A percentile compares a stretch with the other conserved stretches of the same genome.
Evolutionary conservation across 2,888 invertebrate species (phyloP).

Genomic region (Dryobota labecula): DNA sequence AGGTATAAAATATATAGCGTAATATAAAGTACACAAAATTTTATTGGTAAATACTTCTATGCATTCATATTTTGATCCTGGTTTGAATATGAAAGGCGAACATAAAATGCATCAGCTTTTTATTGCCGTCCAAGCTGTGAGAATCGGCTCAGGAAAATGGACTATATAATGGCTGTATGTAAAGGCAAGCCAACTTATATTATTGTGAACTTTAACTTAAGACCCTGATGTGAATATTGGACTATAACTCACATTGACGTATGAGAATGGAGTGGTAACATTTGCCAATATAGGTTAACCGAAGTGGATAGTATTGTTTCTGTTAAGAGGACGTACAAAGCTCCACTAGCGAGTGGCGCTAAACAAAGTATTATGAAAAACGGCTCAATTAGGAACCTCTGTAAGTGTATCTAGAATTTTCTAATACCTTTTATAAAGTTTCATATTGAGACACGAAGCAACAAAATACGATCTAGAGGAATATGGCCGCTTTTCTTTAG

Average conservation of each 20-base stretch:
- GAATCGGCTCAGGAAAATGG: constrained; percentile 48
- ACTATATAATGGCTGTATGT: constrained; percentile 44
- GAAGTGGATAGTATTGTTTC: not conserved
- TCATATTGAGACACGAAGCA: too few species aligned
- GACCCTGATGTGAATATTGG: constrained; percentile 30
- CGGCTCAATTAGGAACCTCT: too few species aligned
- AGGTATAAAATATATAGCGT: constrained; percentile 34
- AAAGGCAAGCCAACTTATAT: constrained; percentile 25
- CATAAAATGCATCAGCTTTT: constrained; percentile 60
- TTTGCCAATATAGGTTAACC: constrained; percentile 5
- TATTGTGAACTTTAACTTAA: constrained; percentile 45
- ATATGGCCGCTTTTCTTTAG: too few species aligned
- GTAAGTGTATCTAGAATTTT: too few species aligned
- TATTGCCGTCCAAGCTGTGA: constrained; percentile 49
- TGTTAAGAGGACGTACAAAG: too few species aligned
- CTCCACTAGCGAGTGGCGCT: too few species aligned
- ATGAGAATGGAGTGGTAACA: constrained; percentile 7
- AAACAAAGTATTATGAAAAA: too few species aligned
- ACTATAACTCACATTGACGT: constrained; percentile 31
- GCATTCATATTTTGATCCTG: constrained; percentile 38
- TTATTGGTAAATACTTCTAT: constrained; percentile 48
- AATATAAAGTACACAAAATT: constrained; percentile 41
- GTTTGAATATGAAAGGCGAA: constrained; percentile 50
- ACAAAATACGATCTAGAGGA: too few species aligned
- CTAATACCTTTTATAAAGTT: too few species aligned